These are phyloP conservation scores for Chalcis sispes DNA, from an alignment of 2,888 invertebrate genomes.

Conservation along the genomic window DNA sequence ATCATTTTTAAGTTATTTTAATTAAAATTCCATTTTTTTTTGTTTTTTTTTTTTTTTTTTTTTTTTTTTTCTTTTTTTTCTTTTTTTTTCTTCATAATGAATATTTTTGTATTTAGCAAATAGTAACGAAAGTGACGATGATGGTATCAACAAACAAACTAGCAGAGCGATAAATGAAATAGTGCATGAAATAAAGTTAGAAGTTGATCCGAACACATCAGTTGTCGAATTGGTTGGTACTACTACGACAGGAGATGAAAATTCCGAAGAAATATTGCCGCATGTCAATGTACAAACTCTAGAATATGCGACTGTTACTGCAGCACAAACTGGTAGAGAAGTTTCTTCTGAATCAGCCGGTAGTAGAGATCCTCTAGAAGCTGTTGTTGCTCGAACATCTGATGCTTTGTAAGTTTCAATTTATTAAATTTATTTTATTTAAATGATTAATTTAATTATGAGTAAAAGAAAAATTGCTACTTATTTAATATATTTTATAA, in stretches of 20 bases:
- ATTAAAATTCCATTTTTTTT: conserved; percentile 1
- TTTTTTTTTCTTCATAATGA: conserved; percentile 6
- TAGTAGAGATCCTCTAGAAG: conserved; percentile 76
- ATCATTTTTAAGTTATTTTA: not conserved
- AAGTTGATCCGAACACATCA: conserved; percentile 68
- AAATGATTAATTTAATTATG: not conserved
- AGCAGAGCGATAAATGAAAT: conserved; percentile 69
- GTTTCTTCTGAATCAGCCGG: conserved; percentile 55
- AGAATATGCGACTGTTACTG: conserved; percentile 67
- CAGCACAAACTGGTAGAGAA: conserved; percentile 38
- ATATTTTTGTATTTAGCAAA: conserved; percentile 3
- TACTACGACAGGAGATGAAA: conserved; percentile 62
- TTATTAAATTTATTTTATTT: not conserved
- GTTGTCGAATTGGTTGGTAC: conserved; percentile 67
- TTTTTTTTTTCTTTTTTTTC: not conserved
- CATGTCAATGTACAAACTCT: conserved; percentile 69
- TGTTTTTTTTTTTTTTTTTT: not conserved
- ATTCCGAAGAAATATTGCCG: conserved; percentile 72
- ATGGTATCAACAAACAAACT: conserved; percentile 57
- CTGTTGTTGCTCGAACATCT: conserved; percentile 73
- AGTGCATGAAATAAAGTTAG: conserved; percentile 71
- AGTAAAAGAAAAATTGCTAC: conserved; percentile 44
- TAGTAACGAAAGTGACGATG: conserved; percentile 52
- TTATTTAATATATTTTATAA: conserved; percentile 23
- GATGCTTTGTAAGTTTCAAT: conserved; percentile 76